Base-by-base conservation (phyloP, 2,888 invertebrate genomes). In the Unio pictorum region DNA sequence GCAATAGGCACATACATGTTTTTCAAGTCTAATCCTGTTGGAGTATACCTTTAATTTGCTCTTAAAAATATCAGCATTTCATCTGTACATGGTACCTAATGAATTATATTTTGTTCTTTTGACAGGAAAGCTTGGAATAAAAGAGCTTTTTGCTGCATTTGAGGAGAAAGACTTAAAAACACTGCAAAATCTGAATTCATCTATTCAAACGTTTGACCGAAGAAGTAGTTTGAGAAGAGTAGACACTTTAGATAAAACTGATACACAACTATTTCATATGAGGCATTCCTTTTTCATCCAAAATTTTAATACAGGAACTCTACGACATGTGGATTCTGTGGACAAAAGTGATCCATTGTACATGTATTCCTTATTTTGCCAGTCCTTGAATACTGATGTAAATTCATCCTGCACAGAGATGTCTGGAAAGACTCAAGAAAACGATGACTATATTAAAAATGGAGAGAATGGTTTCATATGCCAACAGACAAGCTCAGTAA, bases 271-370 rank as follows among this genome's bases (percentile, higher is more conserved):
- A 5, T 67, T 62, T 58, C 57, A 64, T 11, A 61, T 85, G 18
- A 72, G 76, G 57, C 78, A 73, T 58, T 75, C 75, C 4, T 64
- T 79, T 61, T 82, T 82, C 34, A 85, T 86, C 30, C 72, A 75
- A 63, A 76, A 74, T 56, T 86, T 86, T 74, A 78, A 86, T 71
- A 67, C 69, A 7, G 60, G 75, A 5, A 69, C 72, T 6, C 67
- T 86, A 61, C 74, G 74, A 26, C 82, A 82, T 67, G 81, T 82
- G 20, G 71, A 80, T 18, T 72, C 81, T 5, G 58, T 79, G 6
- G 82, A 83, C 67, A 82, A 78, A 69, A 81, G 81, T 72, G 77
- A 74, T 57, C 86, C 86, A 11, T 64, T 83, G 68, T 71, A 84
- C 72, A 74, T 84, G n/a, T 82, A 82, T 60, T 70, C 75, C 34